Evolutionary conservation across 2,113 vertebrate genomes (phyloP).

Genomic region (Microtus pennsylvanicus): DNA sequence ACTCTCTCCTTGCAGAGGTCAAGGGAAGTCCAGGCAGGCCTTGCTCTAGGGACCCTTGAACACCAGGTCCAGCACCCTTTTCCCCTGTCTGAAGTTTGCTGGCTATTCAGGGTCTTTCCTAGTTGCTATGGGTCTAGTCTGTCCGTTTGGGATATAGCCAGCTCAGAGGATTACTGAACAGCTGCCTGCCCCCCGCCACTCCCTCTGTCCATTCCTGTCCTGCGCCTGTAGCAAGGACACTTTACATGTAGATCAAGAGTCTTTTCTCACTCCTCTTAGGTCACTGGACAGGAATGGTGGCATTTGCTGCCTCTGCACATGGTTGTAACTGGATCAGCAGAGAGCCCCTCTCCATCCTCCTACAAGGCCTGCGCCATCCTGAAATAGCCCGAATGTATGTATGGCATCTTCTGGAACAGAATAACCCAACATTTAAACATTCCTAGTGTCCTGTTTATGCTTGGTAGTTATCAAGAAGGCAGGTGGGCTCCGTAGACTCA

Average conservation of each 20-base stretch:
- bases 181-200: background rate
- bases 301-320: conserved; percentile 50
- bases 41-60: background rate
- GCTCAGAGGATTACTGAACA: background rate
- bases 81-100: background rate
- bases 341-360: conserved; percentile 44
- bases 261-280: background rate
- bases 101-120: background rate
- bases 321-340: conserved; percentile 51
- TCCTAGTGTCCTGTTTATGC: background rate
- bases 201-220: background rate
- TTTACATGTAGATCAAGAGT: background rate
- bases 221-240: background rate
- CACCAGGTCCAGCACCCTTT: no score
- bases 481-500: background rate
- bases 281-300: conserved; percentile 15
- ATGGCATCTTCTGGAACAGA: conserved; percentile 33
- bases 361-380: background rate
- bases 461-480: background rate
- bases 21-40: background rate
- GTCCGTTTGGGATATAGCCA: background rate
- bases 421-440: background rate
- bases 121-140: no score
- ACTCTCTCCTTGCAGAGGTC: background rate
- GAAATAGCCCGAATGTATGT: conserved; percentile 51